Conservation (phyloP, 2,888 invertebrate genomes). For the Hypselothyrea guttata region DNA sequence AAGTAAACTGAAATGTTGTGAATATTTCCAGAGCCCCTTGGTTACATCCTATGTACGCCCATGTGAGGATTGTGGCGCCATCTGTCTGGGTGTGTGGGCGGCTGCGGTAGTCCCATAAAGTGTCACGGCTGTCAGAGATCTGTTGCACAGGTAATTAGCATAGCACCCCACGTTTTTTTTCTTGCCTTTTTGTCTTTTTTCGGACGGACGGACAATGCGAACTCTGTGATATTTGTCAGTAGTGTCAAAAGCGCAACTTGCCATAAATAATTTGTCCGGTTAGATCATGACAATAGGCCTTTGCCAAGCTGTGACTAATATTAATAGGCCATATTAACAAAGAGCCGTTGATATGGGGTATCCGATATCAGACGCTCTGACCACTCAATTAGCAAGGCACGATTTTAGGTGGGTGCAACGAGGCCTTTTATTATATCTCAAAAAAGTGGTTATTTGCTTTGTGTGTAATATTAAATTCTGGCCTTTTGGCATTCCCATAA, state of each 20-base stretch:
- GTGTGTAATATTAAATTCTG: conserved; percentile 45
- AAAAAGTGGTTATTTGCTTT: conserved; percentile 36
- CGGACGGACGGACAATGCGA: conserved; percentile 34
- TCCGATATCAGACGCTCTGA: conserved; percentile 39
- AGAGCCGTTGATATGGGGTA: conserved; percentile 46
- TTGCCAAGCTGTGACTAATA: conserved; percentile 17
- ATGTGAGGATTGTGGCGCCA: conserved; percentile 54
- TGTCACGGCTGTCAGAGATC: conserved; percentile 50
- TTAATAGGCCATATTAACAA: conserved; percentile 34
- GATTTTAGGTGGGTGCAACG: conserved; percentile 31
- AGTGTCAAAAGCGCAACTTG: conserved; percentile 50
- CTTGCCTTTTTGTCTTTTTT: too few relatives aligned
- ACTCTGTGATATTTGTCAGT: conserved; percentile 67
- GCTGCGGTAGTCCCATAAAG: conserved; percentile 51
- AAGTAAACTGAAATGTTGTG: too few relatives aligned
- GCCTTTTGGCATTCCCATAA: conserved; percentile 20
- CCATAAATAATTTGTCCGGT: conserved; percentile 56
- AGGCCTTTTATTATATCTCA: conserved; percentile 23
- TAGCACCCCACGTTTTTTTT: conserved; percentile 42
- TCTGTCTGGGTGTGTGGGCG: conserved; percentile 28
- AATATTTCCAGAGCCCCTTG: too few relatives aligned
- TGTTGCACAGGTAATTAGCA: conserved; percentile 68
- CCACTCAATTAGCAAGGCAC: conserved; percentile 48
- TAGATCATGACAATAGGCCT: conserved; percentile 42
- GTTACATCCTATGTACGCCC: too few relatives aligned